A percentile compares a stretch with the other conserved stretches of the same genome.
Evolutionary conservation across 1,140 invertebrate species (phyloP).

Genomic region (Aporrectodea caliginosa): DNA sequence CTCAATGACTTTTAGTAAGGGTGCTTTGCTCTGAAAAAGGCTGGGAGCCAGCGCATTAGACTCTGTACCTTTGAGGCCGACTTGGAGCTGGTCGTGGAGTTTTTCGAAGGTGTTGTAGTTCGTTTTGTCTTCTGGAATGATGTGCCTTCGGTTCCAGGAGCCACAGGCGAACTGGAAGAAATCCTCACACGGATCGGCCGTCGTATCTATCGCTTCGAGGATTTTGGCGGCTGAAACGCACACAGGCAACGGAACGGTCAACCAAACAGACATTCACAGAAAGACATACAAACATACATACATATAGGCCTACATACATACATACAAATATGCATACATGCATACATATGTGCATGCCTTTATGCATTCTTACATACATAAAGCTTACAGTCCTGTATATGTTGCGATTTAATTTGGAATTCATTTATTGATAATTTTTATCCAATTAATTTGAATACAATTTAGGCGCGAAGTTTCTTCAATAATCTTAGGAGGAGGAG

Average conservation of each 20-base stretch:
- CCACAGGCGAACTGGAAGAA: conserved; percentile 88
- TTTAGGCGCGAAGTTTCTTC: too few species aligned
- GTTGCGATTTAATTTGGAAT: too few species aligned
- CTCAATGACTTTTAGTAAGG: too few species aligned
- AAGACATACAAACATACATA: not conserved
- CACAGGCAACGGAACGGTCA: not conserved
- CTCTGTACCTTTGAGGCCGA: conserved; percentile 66
- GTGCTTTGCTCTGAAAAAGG: too few species aligned
- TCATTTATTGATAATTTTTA: too few species aligned
- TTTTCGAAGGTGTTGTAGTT: conserved; percentile 85
- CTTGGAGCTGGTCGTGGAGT: conserved; percentile 77
- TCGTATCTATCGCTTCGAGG: conserved; percentile 76
- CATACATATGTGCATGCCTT: too few species aligned
- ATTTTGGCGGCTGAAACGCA: conserved; percentile 70
- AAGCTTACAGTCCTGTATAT: too few species aligned
- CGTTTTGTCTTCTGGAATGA: conserved; percentile 82
- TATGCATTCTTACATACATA: too few species aligned
- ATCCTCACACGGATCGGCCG: conserved; percentile 75
- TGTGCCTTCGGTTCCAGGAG: conserved; percentile 80
- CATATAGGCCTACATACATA: not conserved
- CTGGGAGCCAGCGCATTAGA: not conserved
- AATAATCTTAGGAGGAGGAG: too few species aligned
- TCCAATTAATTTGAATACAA: too few species aligned
- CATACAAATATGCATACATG: too few species aligned
- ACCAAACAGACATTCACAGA: not conserved